Percentiles rank a stretch among this genome's conserved stretches.
Evolutionary conservation across 2,888 invertebrate genomes (phyloP).

Genomic region (Neoaliturus tenellus): DNA sequence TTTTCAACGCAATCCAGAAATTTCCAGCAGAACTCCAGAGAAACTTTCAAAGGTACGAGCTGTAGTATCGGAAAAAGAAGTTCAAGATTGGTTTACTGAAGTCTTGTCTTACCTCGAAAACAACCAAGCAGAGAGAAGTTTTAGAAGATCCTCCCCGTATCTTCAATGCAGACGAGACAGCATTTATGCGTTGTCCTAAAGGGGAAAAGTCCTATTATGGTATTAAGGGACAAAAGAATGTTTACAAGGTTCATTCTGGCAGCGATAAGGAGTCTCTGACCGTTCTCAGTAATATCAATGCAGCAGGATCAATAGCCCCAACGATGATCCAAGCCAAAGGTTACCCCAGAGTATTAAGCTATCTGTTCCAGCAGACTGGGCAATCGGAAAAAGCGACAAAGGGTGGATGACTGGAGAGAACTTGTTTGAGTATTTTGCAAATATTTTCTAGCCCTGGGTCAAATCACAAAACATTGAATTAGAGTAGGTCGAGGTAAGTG

Average conservation of each 20-base stretch:
- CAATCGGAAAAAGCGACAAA: conserved; percentile 60
- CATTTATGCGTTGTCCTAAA: conserved; percentile 45
- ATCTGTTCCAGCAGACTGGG: conserved; percentile 61
- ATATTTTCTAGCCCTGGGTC: conserved; percentile 62
- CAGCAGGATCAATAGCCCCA: conserved; percentile 58
- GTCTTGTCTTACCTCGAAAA: background rate
- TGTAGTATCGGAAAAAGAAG: background rate
- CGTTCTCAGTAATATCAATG: conserved; percentile 36
- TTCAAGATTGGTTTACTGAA: background rate
- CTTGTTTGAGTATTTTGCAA: conserved; percentile 63
- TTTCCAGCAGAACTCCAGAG: background rate
- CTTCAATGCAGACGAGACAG: conserved; percentile 51
- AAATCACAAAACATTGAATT: too few relatives aligned
- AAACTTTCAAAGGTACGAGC: background rate
- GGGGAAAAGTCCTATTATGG: conserved; percentile 35
- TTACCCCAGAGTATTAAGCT: conserved; percentile 58
- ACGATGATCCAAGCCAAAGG: conserved; percentile 63
- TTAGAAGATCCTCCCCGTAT: conserved; percentile 52
- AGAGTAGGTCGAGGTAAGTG: conserved; percentile 35
- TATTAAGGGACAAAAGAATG: conserved; percentile 28
- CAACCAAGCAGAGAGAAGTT: background rate
- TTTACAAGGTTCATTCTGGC: background rate
- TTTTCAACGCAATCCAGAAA: conserved; percentile 53
- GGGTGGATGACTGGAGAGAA: conserved; percentile 65
- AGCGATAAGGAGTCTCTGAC: conserved; percentile 53